Percentiles rank a stretch among this genome's conserved stretches.
phyloP scores from a whole-genome alignment of 1,140 invertebrate genomes.

The Plodia interpunctella region DNA sequence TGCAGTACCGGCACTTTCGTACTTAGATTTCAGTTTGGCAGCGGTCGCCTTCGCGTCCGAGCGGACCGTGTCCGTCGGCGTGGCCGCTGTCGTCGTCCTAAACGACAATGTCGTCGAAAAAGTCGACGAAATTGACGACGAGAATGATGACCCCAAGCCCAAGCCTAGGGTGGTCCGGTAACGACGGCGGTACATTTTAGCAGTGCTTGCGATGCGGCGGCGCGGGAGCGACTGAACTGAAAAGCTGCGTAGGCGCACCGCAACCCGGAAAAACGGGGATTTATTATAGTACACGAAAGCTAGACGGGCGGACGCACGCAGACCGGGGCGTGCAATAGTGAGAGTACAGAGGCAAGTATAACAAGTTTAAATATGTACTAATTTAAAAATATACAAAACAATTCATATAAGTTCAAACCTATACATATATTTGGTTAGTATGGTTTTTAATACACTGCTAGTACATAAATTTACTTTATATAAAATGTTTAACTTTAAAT shows the following conservation, averaged over 20 bases:
- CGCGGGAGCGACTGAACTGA: constrained; percentile 41
- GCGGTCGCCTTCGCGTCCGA: constrained; percentile 66
- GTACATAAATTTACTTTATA: no score
- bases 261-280: constrained; percentile 60
- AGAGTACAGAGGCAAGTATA: neutral
- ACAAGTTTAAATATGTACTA: neutral
- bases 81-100: constrained; percentile 34
- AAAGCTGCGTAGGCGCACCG: constrained; percentile 43
- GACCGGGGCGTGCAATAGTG: neutral
- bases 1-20: constrained; percentile 65
- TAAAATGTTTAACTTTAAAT: no score
- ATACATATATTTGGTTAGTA: no score
- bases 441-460: no score
- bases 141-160: constrained; percentile 60
- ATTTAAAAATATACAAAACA: no score
- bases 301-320: constrained; percentile 33
- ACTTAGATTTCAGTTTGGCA: constrained; percentile 68
- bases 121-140: constrained; percentile 57
- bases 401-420: no score
- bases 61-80: constrained; percentile 51
- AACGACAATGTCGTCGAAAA: constrained; percentile 65
- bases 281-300: constrained; percentile 53
- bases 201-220: constrained; percentile 27
- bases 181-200: constrained; percentile 63
- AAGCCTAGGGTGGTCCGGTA: constrained; percentile 66